Base-by-base conservation (phyloP, 2,113 vertebrate species). In the Hucho hucho region DNA sequence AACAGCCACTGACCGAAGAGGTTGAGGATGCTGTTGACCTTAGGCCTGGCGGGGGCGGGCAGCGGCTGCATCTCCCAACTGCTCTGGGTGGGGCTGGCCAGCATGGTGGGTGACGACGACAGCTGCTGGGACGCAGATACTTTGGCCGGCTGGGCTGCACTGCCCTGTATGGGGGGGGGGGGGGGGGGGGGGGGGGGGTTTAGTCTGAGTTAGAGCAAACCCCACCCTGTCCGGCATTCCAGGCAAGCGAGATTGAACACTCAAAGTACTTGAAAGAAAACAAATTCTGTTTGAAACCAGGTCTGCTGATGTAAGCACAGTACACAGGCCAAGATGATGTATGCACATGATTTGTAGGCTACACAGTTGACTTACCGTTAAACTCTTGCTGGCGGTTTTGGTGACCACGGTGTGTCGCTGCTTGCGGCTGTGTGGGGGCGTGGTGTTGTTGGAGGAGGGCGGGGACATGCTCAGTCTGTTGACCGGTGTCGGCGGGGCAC, bases 11-110 rank as follows among this genome's bases (percentile, higher is more conserved):
- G 97, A 87, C 96, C 97, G 70, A 98, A 98, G 75, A 98, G 95
- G 90, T 98, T 96, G 89, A 98, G 93, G 90, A 98, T 96, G 93
- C 96, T 98, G 94, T 98, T 98, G 93, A 98, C 97, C 89, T 96
- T 97, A 29, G 97, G 96, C 84, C 97, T 92, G 22, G 93, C 93
- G 0, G 97, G 97, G 69, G 97, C 97, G 7, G 97, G 97, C 5
- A 97, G 91, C 0, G 97, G 96, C 69, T 96, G 93, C 14, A 96
- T 95, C 87, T 98, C 97, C 84, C 94, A 96, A 80, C 94, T 95
- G 56, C 94, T 96, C 90, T 98, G 97, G 89, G 96, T 97, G 61
- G 97, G 96, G 84, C 96, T 98, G 64, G 97, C 97, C 14, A 98
- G 90, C 13, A 97, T 93, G 74, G 97, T 97, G 22, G 95, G 94